Evolutionary conservation across 37 sponge, comb jelly and placozoan species (phyloP), one percentile per base, ranked within the genome.

Genomic region (Ianthella basta): DNA sequence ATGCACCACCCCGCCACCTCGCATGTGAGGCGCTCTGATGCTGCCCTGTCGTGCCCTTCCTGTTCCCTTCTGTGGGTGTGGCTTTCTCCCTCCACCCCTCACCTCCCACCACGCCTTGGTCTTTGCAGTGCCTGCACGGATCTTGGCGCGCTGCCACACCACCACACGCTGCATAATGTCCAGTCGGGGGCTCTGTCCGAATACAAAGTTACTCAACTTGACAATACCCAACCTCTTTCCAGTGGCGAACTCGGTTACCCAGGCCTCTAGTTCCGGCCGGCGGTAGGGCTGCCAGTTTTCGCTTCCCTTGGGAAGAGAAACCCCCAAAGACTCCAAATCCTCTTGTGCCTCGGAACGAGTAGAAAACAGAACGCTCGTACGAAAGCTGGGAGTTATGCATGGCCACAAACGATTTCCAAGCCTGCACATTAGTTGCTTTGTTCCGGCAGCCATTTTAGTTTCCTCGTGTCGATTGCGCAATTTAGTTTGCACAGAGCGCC

Each of bases 71-170:
- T 97, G 97, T 20, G 41, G 81, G 85, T 91, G 81, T 41, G 96
- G 97, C 60, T 97, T 97, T 13, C 89, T 79, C 0, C 97, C 97
- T 19, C 97, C 96, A 25, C 97, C 97, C 59, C 97, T 85, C 34
- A 95, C 96, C 72, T 97, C 97, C 18, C 82, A 82, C 27, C 97
- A 75, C 16, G 73, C 72, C 78, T 97, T 97, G 39, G 90, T 89
- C 37, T 88, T 90, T 13, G 94, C 97, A 29, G 89, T 89, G 14
- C 97, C 97, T 15, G 89, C 74, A 40, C 97, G 70, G 27, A 59
- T 80, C 72, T 93, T 95, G 20, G 96, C 97, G 8, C 83, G 72
- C 83, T 97, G 93, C 97, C 97, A 97, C 21, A 91, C 87, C 6
- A 95, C 94, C 14, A 95, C 91, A 55, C 94, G 79, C 18, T 97